Evolutionary conservation across 2,113 vertebrate species (phyloP), one percentile per base, ranked within the genome.

Genomic region (Glareola pratincola): DNA sequence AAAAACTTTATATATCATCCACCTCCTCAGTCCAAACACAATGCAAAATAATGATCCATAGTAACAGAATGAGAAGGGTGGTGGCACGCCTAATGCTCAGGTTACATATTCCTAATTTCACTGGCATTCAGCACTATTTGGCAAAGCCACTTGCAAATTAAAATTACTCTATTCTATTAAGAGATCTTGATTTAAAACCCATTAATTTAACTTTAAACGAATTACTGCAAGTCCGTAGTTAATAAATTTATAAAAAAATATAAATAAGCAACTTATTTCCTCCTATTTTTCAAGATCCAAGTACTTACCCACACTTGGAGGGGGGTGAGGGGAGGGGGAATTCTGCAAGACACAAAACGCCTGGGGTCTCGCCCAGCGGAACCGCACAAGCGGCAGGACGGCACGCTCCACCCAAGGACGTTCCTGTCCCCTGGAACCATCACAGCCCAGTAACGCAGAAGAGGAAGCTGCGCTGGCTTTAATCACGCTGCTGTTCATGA

Each of bases 71-170:
- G 9, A 68, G 47, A 48, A 43, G 9, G 10, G 23, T 24, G 24
- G 24, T 50, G 45, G 19, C 3, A 3, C 2, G 0, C 0, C 0
- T 67, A 73, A 67, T 47, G 67, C 9, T 79, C 23, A 43, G 18
- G 8, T 66, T 88, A 39, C 9, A 22, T 14, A n/a, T 39, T 88
- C 62, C 32, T 82, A 45, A 69, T 90, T 23, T 76, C 29, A 79
- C 32, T 53, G 59, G 41, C 11, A 14, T 83, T 69, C 50, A 88
- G 37, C 3, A 1, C 64, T 20, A 43, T 30, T 39, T 62, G 48
- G 57, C 71, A 88, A 95, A 94, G 7, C 32, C 29, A 83, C n/a
- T 54, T 90, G 36, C 54, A 87, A 60, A 85, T 50, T n/a, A 92
- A 83, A 85, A 85, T 69, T 18, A 85, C 39, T 56, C 10, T 45